Evolutionary conservation across 2,797 vertebrate genomes (phyloP), one percentile per base, ranked within the genome.

Genomic region (Cryptoblepharus egeriae): DNA sequence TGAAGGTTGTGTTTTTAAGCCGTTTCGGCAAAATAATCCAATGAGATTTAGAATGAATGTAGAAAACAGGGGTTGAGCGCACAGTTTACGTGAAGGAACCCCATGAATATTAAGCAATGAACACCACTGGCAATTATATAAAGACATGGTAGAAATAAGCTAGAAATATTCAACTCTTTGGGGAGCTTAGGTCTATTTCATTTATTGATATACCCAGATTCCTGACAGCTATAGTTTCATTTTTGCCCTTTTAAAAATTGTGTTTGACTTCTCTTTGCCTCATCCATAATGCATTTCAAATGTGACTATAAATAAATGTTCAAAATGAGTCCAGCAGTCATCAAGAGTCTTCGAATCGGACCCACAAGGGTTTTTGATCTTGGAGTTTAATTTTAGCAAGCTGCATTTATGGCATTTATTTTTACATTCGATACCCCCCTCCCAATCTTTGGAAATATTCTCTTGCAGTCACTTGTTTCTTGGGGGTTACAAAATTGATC

Each of bases 231-330:
- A 88, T 72, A 78, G 81, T 90, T 91, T 93, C 91, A 75, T 77
- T 90, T n/a, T 87, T 88, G 92, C 88, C 78, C 77, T 72, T n/a
- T 91, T 88, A 71, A 75, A 79, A 39, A 90, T 86, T 82, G 75
- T 72, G 63, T 87, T 81, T 84, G 72, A 88, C 87, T 87, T 76
- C 67, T 64, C 0, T 0, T 81, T 88, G 87, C 78, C 80, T 86
- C 84, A 71, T 82, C 60, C 89, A 76, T 81, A 91, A 77, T 74
- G 88, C 88, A 90, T 10, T 68, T 63, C 87, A 89, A 85, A 74
- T 35, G 32, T 84, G 87, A 88, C 79, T 81, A 87, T 84, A 91
- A 90, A 92, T 87, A 89, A 86, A 87, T 4, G 15, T 83, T 88
- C 77, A 85, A 84, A 84, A 91, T 4, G 0, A 89, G 70, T 87